Evolutionary conservation across 2,888 invertebrate species (phyloP), one percentile per base, ranked within the genome.

Genomic region (Epinotia bilunana): DNA sequence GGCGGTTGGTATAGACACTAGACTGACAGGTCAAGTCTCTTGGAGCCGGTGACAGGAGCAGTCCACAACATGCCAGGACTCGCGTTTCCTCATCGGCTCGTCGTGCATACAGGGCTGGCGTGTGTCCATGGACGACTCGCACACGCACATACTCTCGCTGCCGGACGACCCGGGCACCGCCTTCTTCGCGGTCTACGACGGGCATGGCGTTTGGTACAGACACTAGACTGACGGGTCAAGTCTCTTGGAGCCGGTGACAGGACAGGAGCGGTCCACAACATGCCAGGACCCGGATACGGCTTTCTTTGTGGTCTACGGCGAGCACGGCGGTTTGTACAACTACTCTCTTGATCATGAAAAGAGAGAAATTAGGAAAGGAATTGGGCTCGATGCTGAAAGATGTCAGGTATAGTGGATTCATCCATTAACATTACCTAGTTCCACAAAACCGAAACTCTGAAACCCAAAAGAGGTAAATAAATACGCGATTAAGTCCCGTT

Each of bases 91-190:
- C 7, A 98, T 99, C 6, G 99, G 98, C n/a, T 98, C 99, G 1
- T 99, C 99, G 23, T 99, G 98, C 87, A 99, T 99, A 99, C 99
- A 99, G 92, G 99, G 99, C 89, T 99, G 99, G 99, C 95, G 99
- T 78, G 97, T 99, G 74, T 98, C 98, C 80, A 99, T 99, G 99
- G 99, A 99, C 94, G 99, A 99, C 92, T 98, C 99, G 0, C 99
- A 99, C 89, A 99, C 99, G 67, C 99, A 99, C 84, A 97, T 99
- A 81, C 93, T 99, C 18, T 97, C 98, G 0, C 89, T 98, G 79
- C 98, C 98, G 2, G 98, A 98, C 86, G 99, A 99, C 90, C 98
- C 98, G 43, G 97, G 96, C 28, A 96, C 98, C 49, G 96, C 99
- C 4, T 99, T 98, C 92, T 99, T 99, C 93, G 99, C 98, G 7